Evolutionary conservation across 1,140 invertebrate species (phyloP).

Genomic region (Delia radicum): DNA sequence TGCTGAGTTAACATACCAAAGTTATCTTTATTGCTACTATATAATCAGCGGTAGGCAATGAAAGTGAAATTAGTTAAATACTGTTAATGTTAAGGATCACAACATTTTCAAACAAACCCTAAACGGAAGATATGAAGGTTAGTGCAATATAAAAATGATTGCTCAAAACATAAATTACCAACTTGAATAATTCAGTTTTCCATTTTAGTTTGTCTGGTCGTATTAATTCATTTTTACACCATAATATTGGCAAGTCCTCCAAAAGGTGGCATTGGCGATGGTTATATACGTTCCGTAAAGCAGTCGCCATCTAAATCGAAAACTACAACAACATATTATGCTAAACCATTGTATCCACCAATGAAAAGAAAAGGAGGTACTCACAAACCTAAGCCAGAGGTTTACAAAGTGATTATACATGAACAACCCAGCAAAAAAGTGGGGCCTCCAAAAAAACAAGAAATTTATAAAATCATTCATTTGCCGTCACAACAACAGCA

Average conservation of each 20-base stretch:
- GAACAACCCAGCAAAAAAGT: neutral
- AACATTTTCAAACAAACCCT: neutral
- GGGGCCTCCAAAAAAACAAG: neutral
- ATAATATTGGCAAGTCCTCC: neutral
- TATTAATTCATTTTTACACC: neutral
- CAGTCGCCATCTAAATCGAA: neutral
- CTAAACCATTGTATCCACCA: neutral
- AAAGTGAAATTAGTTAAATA: neutral
- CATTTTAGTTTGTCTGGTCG: neutral
- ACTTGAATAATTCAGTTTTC: neutral
- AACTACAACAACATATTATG: neutral
- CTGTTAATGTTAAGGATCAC: neutral
- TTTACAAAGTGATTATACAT: conserved; percentile 5
- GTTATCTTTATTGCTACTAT: neutral
- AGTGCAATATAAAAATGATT: neutral
- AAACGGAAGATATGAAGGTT: neutral
- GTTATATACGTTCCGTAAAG: conserved; percentile 20
- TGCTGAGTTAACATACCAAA: neutral
- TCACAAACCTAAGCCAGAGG: neutral
- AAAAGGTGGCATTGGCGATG: conserved; percentile 25
- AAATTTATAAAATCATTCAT: conserved; percentile 9
- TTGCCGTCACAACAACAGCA: neutral
- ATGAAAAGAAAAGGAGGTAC: neutral
- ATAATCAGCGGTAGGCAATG: neutral
- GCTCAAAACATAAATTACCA: no score